phyloP scores from a whole-genome alignment of 1,140 invertebrate species.

The Eufriesea mexicana region DNA sequence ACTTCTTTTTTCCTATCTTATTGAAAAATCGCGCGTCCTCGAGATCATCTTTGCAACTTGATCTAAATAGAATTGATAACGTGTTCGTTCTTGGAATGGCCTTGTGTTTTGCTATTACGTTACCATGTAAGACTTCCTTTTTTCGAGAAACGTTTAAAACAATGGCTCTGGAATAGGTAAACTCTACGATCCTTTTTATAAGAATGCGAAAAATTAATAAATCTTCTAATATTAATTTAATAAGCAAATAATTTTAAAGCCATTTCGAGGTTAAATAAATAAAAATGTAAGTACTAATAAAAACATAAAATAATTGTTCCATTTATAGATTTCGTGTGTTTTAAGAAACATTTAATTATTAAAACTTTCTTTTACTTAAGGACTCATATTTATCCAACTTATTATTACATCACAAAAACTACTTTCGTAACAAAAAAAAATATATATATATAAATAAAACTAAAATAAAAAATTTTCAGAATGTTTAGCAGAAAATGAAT shows the following conservation, averaged over 20 bases:
- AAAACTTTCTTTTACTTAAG: background rate
- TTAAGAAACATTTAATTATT: background rate
- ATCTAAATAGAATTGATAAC: background rate
- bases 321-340: no score
- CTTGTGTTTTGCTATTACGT: background rate
- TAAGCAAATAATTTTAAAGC: no score
- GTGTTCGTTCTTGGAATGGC: background rate
- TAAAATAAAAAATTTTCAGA: no score
- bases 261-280: background rate
- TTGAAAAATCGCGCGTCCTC: background rate
- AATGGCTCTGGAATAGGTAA: background rate
- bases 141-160: background rate
- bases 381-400: background rate
- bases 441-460: background rate
- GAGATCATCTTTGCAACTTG: background rate
- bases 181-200: background rate
- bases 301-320: no score
- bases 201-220: no score
- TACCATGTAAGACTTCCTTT: background rate
- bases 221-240: no score
- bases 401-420: background rate
- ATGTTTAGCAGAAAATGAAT: no score
- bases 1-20: conserved; percentile 5
- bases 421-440: background rate
- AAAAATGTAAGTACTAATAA: background rate